A percentile compares a stretch with the other conserved stretches of the same genome.
Conservation (phyloP, 1,140 invertebrate genomes). For the Callitettix versicolor region DNA sequence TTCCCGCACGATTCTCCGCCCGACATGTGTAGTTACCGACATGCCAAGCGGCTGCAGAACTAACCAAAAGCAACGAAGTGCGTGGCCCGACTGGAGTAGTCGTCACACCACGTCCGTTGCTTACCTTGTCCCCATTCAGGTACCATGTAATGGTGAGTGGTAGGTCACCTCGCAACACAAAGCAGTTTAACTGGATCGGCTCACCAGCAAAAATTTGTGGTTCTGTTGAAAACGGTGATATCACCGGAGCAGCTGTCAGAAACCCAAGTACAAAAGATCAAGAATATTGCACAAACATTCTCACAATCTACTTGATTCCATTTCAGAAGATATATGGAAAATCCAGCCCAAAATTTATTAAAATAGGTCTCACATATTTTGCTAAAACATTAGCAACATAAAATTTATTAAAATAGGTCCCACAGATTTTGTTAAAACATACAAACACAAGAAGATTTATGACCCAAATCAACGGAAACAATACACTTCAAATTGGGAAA, state of each 20-base stretch:
- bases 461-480: no score
- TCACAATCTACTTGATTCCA: constrained; percentile 17
- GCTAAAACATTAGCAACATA: no score
- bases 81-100: constrained; percentile 54
- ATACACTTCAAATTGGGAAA: no score
- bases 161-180: constrained; percentile 60
- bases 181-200: constrained; percentile 44
- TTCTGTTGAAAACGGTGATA: constrained; percentile 47
- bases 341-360: constrained; percentile 26
- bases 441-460: no score
- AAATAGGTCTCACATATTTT: no score
- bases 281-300: no score
- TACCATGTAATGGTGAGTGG: constrained; percentile 56
- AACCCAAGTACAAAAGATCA: neutral
- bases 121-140: constrained; percentile 44
- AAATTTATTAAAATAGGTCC: no score
- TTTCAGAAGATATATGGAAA: constrained; percentile 24
- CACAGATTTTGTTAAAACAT: no score
- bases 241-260: constrained; percentile 43
- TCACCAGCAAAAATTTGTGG: constrained; percentile 33
- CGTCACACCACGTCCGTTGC: constrained; percentile 43
- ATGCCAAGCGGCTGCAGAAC: constrained; percentile 62
- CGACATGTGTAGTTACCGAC: constrained; percentile 59
- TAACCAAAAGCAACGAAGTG: constrained; percentile 62
- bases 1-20: constrained; percentile 63